Percentiles rank a stretch among this genome's conserved stretches.
Evolutionary conservation across 2,888 invertebrate species (phyloP).

Genomic region (Eupeodes luniger): DNA sequence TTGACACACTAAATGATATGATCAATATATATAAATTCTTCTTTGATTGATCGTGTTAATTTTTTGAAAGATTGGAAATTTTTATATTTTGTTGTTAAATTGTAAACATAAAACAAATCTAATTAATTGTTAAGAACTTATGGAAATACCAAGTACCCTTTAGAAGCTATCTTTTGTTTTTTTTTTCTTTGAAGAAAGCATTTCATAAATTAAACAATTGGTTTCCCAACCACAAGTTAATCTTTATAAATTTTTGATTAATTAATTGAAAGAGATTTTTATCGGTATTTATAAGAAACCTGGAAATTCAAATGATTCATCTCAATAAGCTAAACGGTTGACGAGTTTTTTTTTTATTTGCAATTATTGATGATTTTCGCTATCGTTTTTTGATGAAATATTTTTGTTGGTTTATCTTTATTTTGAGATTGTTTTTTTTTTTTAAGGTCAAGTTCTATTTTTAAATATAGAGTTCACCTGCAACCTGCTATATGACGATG

Average conservation of each 20-base stretch:
- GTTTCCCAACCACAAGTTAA: not conserved
- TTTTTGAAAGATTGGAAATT: constrained; percentile 12
- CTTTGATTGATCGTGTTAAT: constrained; percentile 1
- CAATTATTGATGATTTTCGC: not conserved
- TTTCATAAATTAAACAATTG: not conserved
- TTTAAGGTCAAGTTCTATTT: not conserved
- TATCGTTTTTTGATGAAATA: not conserved
- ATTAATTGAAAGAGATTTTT: not conserved
- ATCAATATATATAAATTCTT: not conserved
- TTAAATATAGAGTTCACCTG: not conserved
- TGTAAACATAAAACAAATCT: not conserved
- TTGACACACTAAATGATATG: constrained; percentile 1
- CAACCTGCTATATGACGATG: not conserved
- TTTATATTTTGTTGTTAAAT: not conserved
- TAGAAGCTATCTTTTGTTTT: too few relatives aligned
- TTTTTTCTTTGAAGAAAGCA: constrained; percentile 12
- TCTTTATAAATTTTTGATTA: not conserved
- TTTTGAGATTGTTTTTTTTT: not conserved
- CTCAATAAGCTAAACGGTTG: not conserved
- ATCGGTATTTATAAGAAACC: not conserved
- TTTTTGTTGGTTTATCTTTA: not conserved
- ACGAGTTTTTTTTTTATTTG: not conserved
- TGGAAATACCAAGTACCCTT: not conserved
- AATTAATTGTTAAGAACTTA: not conserved
- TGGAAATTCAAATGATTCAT: constrained; percentile 12